A percentile compares a stretch with the other conserved stretches of the same genome.
Evolutionary conservation across 2,797 vertebrate genomes (phyloP).

Genomic region (Muscicapa comitata): DNA sequence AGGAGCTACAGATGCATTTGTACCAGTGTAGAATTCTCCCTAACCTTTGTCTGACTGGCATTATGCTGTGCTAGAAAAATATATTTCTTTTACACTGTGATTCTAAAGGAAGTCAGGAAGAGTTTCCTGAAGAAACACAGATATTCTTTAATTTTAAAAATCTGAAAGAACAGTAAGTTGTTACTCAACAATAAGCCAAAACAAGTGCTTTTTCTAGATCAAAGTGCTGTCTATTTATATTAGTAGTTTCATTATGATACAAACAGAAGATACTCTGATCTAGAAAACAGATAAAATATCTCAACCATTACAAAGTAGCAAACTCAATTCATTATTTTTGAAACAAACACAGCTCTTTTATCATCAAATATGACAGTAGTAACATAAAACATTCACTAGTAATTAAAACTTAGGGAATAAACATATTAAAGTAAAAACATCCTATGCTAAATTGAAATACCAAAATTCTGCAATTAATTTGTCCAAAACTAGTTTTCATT

Average conservation of each 20-base stretch:
- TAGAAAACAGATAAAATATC: slow-evolving; percentile 15
- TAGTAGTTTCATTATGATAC: not conserved
- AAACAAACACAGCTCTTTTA: not conserved
- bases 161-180: not conserved
- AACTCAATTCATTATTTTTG: not conserved
- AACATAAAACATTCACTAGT: not conserved
- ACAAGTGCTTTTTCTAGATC: not conserved
- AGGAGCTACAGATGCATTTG: not conserved
- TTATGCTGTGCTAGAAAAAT: not conserved
- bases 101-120: not conserved
- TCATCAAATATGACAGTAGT: not conserved
- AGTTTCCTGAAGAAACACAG: not conserved
- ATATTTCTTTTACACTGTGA: not conserved
- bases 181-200: not conserved
- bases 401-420: not conserved
- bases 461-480: not conserved
- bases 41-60: not conserved
- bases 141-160: not conserved
- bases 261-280: not conserved
- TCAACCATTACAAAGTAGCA: not conserved
- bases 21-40: not conserved
- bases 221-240: not conserved
- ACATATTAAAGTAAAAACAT: not conserved
- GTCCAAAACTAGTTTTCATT: not conserved
- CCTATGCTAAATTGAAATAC: not conserved